These are phyloP conservation scores for Lamellibrachia columna DNA, from an alignment of 2,888 invertebrate species.

Conservation along the genomic window DNA sequence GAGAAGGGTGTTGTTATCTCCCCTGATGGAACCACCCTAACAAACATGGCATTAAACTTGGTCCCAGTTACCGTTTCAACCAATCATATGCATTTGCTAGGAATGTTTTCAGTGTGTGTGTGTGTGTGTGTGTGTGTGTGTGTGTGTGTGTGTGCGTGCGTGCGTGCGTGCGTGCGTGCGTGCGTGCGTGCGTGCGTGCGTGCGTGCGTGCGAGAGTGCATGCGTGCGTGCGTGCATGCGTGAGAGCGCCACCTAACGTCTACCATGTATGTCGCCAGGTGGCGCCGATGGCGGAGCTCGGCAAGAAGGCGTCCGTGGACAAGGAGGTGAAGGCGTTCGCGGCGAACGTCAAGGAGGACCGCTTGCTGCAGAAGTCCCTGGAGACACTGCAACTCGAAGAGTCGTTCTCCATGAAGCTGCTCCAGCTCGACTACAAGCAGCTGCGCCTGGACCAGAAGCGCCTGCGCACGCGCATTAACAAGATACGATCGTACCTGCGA, in stretches of 20 bases:
- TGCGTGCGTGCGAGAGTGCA: too few relatives aligned
- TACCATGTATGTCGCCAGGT: background rate
- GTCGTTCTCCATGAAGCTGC: slow-evolving; percentile 52
- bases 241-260: background rate
- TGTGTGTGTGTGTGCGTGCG: too few relatives aligned
- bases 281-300: background rate
- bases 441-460: slow-evolving; percentile 47
- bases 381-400: slow-evolving; percentile 52
- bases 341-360: slow-evolving; percentile 56
- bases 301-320: background rate
- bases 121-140: too few relatives aligned
- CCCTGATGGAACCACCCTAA: too few relatives aligned
- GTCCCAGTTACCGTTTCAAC: too few relatives aligned
- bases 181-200: too few relatives aligned
- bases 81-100: too few relatives aligned
- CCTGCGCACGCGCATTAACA: slow-evolving; percentile 53
- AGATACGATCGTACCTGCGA: slow-evolving; percentile 52
- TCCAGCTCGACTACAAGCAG: slow-evolving; percentile 53
- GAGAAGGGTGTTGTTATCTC: too few relatives aligned
- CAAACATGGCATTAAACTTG: too few relatives aligned
- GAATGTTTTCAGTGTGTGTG: too few relatives aligned
- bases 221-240: background rate
- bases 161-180: too few relatives aligned
- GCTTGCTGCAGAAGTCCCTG: slow-evolving; percentile 54
- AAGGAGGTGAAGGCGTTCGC: slow-evolving; percentile 51